Percentiles rank a stretch among this genome's conserved stretches.
Evolutionary conservation across 2,797 vertebrate genomes (phyloP).

Genomic region (Pantherophis alleghaniensis): DNA sequence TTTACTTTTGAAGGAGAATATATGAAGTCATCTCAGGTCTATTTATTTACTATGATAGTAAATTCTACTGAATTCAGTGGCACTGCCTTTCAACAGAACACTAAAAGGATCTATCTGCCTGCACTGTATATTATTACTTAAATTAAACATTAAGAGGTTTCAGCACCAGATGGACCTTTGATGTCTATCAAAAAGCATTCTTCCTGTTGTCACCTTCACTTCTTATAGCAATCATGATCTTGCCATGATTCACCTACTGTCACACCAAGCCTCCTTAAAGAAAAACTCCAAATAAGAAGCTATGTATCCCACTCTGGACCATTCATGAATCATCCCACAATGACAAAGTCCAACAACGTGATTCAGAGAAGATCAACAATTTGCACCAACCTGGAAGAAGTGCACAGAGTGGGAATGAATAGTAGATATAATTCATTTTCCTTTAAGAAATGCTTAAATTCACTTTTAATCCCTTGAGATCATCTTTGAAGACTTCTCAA

Average conservation of each 20-base stretch:
- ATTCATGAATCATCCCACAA: background rate
- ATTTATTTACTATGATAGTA: background rate
- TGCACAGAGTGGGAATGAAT: background rate
- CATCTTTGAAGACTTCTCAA: constrained; percentile 26
- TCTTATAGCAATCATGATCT: background rate
- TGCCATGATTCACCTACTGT: too few species aligned
- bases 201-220: background rate
- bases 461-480: constrained; percentile 32
- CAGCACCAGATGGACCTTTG: background rate
- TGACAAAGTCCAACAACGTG: background rate
- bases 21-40: background rate
- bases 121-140: background rate
- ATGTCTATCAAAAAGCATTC: background rate
- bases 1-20: background rate
- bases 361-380: background rate
- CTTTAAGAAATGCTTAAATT: constrained; percentile 30
- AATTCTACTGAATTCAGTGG: background rate
- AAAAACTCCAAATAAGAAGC: background rate
- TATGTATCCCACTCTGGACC: background rate
- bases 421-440: constrained; percentile 6
- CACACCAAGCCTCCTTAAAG: background rate
- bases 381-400: constrained; percentile 1
- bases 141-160: background rate
- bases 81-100: background rate
- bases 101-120: background rate